A percentile compares a stretch with the other conserved stretches of the same genome.
phyloP scores from a whole-genome alignment of 2,113 vertebrate species.

The Bufo bufo region DNA sequence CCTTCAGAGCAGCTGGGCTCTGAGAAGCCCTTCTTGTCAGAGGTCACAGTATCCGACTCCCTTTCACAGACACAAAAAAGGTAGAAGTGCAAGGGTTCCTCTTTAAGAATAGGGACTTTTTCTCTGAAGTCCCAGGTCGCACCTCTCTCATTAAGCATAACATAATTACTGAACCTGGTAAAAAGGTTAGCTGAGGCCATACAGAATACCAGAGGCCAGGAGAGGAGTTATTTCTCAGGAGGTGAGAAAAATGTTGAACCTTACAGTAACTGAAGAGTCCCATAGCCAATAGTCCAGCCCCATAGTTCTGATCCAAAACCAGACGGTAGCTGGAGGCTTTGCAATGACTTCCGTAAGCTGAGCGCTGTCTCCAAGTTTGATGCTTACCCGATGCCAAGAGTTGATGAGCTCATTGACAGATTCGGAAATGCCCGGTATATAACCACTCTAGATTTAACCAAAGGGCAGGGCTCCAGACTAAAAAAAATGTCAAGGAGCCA shows the following conservation, averaged over 20 bases:
- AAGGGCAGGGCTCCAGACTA: too few species aligned
- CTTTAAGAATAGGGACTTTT: neutral
- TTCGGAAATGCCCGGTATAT: neutral
- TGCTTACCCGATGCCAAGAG: neutral
- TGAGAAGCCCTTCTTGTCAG: neutral
- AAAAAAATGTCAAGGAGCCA: too few species aligned
- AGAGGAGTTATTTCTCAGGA: neutral
- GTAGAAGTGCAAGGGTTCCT: neutral
- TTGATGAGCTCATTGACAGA: neutral
- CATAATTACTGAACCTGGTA: neutral
- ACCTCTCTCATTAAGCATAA: neutral
- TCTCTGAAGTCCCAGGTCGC: neutral
- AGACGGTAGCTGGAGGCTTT: too few species aligned
- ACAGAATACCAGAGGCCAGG: neutral
- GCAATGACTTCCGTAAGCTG: neutral
- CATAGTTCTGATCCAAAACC: neutral
- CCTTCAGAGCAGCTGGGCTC: neutral
- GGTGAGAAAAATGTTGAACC: neutral
- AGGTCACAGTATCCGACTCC: neutral
- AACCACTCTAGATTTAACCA: neutral
- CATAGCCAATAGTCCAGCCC: neutral
- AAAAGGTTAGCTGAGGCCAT: neutral
- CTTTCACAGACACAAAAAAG: neutral
- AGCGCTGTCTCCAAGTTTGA: neutral
- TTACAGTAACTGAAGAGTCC: neutral